Evolutionary conservation across 2,113 vertebrate species (phyloP).

Genomic region (Psammodynastes pulverulentus): DNA sequence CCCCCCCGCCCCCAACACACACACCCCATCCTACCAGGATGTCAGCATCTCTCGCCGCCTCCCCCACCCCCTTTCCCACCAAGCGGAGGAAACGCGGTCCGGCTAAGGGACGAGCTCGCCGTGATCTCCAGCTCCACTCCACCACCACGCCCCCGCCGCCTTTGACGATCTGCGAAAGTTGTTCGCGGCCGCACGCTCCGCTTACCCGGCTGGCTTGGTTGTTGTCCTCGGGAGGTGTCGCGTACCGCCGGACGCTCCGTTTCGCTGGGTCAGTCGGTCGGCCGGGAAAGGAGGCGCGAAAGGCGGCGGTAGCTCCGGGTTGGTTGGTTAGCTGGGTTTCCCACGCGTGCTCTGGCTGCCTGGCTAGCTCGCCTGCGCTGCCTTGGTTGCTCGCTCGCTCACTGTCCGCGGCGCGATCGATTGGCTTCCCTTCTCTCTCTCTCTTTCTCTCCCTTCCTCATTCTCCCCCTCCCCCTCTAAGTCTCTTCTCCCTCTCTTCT

Average conservation of each 20-base stretch:
- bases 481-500: background rate
- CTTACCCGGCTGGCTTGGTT: background rate
- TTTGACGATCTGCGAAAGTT: background rate
- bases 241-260: background rate
- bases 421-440: background rate
- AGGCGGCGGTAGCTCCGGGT: background rate
- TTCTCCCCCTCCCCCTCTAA: background rate
- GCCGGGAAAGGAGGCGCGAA: background rate
- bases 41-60: background rate
- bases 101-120: background rate
- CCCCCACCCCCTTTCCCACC: background rate
- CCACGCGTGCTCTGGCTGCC: background rate
- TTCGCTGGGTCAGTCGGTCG: background rate
- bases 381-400: background rate
- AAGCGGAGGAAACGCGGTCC: background rate
- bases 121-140: rapidly evolving
- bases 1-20: no score
- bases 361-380: background rate
- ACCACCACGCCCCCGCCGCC: background rate
- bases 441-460: no score
- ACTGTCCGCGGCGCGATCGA: background rate
- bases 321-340: background rate
- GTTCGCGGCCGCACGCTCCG: constrained; percentile 19
- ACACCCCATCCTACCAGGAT: no score
- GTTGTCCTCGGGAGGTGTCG: constrained; percentile 42